These are phyloP conservation scores for Nemotelus nigrinus DNA, from an alignment of 2,888 invertebrate genomes.

Conservation along the genomic window DNA sequence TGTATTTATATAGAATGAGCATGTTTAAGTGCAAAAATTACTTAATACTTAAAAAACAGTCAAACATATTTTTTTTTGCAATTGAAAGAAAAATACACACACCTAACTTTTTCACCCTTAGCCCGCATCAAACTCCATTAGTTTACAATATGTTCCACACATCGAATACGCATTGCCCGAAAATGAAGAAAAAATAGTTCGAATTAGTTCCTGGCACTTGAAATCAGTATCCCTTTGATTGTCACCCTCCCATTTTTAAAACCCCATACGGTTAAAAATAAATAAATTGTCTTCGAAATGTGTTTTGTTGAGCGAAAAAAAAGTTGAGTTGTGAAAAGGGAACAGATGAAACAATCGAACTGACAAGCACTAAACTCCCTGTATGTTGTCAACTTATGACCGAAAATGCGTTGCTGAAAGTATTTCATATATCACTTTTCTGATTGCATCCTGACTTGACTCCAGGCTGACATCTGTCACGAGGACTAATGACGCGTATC, in stretches of 20 bases:
- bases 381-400: conserved; percentile 35
- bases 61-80: too few species aligned
- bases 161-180: not conserved
- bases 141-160: conserved; percentile 1
- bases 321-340: not conserved
- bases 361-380: not conserved
- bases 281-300: conserved; percentile 21
- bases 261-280: conserved; percentile 30
- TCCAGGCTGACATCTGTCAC: conserved; percentile 33
- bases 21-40: too few species aligned
- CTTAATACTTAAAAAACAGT: too few species aligned
- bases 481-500: conserved; percentile 30
- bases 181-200: conserved; percentile 15
- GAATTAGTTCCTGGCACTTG: conserved; percentile 31
- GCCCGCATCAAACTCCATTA: not conserved
- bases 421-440: conserved; percentile 31
- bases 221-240: conserved; percentile 33
- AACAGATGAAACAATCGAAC: not conserved
- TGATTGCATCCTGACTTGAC: conserved; percentile 9
- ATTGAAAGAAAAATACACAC: too few species aligned
- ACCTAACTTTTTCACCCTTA: too few species aligned
- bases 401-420: conserved; percentile 29
- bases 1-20: too few species aligned
- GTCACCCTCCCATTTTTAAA: conserved; percentile 6
- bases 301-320: not conserved